These are phyloP conservation scores for Pissodes strobi DNA, from an alignment of 1,140 invertebrate species.

Conservation along the genomic window DNA sequence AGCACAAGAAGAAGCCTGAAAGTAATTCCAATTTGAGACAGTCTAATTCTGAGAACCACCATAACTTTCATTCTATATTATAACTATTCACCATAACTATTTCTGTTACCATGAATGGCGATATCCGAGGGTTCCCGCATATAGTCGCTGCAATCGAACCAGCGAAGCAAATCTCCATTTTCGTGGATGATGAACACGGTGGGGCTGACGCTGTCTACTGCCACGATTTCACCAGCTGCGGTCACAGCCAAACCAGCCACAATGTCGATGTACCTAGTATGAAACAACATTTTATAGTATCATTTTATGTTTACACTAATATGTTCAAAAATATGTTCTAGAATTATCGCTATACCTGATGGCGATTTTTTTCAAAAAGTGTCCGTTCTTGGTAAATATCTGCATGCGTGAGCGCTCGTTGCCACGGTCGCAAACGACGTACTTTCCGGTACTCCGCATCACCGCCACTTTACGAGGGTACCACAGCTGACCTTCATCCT, in stretches of 20 bases:
- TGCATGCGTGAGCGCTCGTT: constrained; percentile 96
- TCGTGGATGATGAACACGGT: constrained; percentile 95
- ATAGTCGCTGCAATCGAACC: constrained; percentile 96
- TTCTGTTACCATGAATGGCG: constrained; percentile 78
- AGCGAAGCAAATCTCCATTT: constrained; percentile 84
- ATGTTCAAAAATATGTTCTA: too few relatives aligned
- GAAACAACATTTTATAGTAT: too few relatives aligned
- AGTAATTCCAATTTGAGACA: too few relatives aligned
- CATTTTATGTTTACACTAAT: too few relatives aligned
- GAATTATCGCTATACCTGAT: too few relatives aligned
- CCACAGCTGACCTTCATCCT: constrained; percentile 95
- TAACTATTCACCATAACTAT: too few relatives aligned
- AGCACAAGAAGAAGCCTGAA: too few relatives aligned
- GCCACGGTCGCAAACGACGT: constrained; percentile 95
- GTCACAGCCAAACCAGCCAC: constrained; percentile 95
- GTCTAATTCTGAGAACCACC: too few relatives aligned
- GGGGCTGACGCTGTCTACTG: constrained; percentile 95
- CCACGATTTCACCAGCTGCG: constrained; percentile 87
- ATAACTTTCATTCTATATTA: too few relatives aligned
- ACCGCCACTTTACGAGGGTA: constrained; percentile 95
- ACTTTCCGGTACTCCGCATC: constrained; percentile 83
- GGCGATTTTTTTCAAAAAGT: constrained; percentile 91
- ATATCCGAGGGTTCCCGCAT: constrained; percentile 98
- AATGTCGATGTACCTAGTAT: constrained; percentile 83
- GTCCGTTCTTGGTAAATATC: constrained; percentile 87